Percentiles rank a stretch among this genome's conserved stretches.
Evolutionary conservation across 2,113 vertebrate genomes (phyloP).

Genomic region (Protobothrops flavoviridis): DNA sequence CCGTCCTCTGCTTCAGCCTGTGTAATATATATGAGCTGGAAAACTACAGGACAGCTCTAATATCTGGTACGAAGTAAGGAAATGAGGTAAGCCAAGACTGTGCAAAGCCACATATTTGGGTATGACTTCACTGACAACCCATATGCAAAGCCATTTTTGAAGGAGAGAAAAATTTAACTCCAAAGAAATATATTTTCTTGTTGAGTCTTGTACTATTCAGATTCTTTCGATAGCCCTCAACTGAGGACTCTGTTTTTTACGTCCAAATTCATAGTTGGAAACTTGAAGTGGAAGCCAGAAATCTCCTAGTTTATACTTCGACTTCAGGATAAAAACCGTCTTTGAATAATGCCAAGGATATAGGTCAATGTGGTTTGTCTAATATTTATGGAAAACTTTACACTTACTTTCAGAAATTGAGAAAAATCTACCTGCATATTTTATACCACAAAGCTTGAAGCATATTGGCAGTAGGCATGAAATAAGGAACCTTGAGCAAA

Average conservation of each 20-base stretch:
- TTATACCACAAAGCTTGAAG: neutral
- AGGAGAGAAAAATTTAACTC: neutral
- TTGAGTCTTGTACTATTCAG: neutral
- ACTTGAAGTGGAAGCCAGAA: neutral
- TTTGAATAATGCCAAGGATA: neutral
- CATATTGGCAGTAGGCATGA: no score
- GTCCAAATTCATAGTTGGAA: neutral
- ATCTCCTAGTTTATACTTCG: neutral
- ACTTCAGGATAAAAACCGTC: neutral
- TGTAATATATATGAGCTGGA: neutral
- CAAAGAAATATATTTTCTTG: neutral
- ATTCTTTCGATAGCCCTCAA: neutral
- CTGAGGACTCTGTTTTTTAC: neutral
- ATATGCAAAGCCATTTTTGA: constrained; percentile 2
- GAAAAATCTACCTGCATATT: neutral
- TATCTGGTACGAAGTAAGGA: constrained; percentile 1
- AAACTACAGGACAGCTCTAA: constrained; percentile 1
- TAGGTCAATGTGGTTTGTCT: neutral
- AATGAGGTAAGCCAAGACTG: neutral
- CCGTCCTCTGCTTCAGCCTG: neutral
- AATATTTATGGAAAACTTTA: neutral
- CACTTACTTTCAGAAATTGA: neutral
- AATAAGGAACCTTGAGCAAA: neutral
- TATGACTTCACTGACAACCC: neutral
- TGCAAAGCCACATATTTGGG: neutral